Percentiles rank a stretch among this genome's conserved stretches.
Conservation (phyloP, 37 sponge, comb jelly and placozoan genomes). For the Crambe crambe region DNA sequence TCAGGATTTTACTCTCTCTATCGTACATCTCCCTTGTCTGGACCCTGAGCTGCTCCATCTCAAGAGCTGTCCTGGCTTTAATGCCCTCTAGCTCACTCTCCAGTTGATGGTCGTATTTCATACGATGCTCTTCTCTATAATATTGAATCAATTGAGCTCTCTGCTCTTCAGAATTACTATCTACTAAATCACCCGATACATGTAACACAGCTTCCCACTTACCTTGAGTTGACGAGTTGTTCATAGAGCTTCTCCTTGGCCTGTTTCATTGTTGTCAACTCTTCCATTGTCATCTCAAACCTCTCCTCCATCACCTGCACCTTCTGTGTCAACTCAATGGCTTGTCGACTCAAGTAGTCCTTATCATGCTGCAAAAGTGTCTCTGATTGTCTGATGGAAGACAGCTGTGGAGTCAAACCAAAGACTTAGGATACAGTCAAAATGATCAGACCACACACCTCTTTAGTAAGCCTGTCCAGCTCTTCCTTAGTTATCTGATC, state of each 20-base stretch:
- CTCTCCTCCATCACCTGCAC: slow-evolving; percentile 52
- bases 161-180: too few species aligned
- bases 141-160: too few species aligned
- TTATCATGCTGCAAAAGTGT: slow-evolving; percentile 83
- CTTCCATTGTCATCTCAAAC: slow-evolving; percentile 22
- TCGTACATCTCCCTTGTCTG: slow-evolving; percentile 82
- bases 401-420: slow-evolving; percentile 26
- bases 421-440: neutral
- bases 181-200: neutral
- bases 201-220: neutral
- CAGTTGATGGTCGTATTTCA: slow-evolving; percentile 68
- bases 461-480: slow-evolving; percentile 12
- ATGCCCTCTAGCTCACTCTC: slow-evolving; percentile 70
- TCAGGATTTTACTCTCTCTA: slow-evolving; percentile 67
- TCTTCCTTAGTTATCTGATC: neutral
- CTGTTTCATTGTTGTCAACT: slow-evolving; percentile 46
- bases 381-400: slow-evolving; percentile 37
- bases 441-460: slow-evolving; percentile 5
- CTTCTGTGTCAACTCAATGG: slow-evolving; percentile 38
- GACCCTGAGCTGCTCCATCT: slow-evolving; percentile 72
- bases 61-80: slow-evolving; percentile 45
- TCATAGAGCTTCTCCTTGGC: slow-evolving; percentile 75
- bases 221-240: slow-evolving; percentile 60
- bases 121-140: slow-evolving; percentile 54
- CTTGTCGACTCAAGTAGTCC: slow-evolving; percentile 74